phyloP scores from a whole-genome alignment of 1,140 invertebrate genomes.

The Dreissena rostriformis region DNA sequence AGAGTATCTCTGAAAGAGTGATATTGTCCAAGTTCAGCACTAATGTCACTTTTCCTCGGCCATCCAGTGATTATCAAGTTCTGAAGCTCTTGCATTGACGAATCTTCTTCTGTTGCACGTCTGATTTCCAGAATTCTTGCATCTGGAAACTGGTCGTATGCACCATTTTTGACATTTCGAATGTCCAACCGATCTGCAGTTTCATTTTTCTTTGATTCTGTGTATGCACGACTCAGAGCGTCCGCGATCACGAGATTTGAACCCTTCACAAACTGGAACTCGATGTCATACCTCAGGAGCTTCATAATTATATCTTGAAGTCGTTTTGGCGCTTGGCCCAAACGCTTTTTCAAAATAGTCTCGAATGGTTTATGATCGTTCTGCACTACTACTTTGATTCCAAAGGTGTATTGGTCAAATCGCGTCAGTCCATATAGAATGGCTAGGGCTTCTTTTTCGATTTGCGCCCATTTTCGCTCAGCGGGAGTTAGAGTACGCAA shows the following conservation, averaged over 20 bases:
- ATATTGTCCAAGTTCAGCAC: neutral
- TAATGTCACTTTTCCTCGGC: neutral
- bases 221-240: slow-evolving; percentile 53
- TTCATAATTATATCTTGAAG: neutral
- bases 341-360: neutral
- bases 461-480: slow-evolving; percentile 81
- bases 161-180: no score
- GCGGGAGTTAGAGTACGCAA: slow-evolving; percentile 79
- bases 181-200: no score
- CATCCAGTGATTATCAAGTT: neutral
- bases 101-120: slow-evolving; percentile 21
- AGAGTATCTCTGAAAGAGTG: neutral
- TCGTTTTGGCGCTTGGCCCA: neutral
- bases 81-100: slow-evolving; percentile 10
- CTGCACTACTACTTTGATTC: slow-evolving; percentile 64
- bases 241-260: neutral
- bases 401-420: slow-evolving; percentile 70
- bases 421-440: slow-evolving; percentile 79
- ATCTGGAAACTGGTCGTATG: slow-evolving; percentile 30
- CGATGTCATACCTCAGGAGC: neutral
- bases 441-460: slow-evolving; percentile 82
- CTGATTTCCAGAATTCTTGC: slow-evolving; percentile 43
- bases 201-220: no score
- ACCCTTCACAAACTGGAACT: neutral
- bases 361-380: slow-evolving; percentile 77